phyloP scores from a whole-genome alignment of 1,140 invertebrate species.

The Thaumatotibia leucotreta region DNA sequence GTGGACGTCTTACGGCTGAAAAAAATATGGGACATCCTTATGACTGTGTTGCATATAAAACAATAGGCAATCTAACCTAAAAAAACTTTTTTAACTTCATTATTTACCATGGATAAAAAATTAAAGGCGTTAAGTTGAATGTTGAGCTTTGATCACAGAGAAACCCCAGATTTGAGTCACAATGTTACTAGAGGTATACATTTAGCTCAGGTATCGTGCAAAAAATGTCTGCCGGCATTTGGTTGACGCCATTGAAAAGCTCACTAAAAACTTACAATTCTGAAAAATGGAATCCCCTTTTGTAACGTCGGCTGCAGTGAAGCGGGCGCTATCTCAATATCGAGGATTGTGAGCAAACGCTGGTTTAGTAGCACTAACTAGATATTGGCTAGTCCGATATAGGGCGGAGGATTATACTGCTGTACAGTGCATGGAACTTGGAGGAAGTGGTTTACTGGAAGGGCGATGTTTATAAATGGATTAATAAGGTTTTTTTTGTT shows the following conservation, averaged over 20 bases:
- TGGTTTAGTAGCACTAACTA: slow-evolving; percentile 57
- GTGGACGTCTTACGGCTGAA: no score
- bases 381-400: slow-evolving; percentile 63
- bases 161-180: no score
- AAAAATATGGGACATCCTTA: no score
- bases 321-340: slow-evolving; percentile 34
- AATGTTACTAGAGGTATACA: no score
- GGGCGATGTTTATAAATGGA: background rate
- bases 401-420: slow-evolving; percentile 47
- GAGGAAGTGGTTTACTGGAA: background rate
- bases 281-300: background rate
- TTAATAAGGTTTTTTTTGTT: no score
- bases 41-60: no score
- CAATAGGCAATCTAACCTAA: no score
- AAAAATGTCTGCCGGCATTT: background rate
- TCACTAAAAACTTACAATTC: background rate
- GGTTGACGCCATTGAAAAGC: background rate
- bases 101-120: no score
- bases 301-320: slow-evolving; percentile 14
- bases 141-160: no score
- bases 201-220: no score
- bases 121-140: no score
- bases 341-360: slow-evolving; percentile 41
- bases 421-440: slow-evolving; percentile 13
- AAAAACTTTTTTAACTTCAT: no score